Conservation (phyloP, 2,113 vertebrate genomes). For the Silurus asotus region DNA sequence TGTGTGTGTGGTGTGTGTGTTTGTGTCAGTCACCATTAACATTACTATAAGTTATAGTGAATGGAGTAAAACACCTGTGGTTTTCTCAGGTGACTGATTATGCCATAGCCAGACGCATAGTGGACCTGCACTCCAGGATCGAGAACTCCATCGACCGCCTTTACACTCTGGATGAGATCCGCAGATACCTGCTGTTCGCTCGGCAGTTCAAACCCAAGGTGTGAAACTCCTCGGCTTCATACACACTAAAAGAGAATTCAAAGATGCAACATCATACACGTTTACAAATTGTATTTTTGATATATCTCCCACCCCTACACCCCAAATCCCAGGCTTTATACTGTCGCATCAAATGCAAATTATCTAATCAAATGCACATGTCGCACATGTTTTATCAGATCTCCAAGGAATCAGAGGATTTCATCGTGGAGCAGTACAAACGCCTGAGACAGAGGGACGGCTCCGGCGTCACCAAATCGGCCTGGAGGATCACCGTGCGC, state of each 20-base stretch:
- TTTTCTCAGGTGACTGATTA: conserved; percentile 95
- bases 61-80: too few species aligned
- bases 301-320: background rate
- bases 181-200: conserved; percentile 94
- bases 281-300: background rate
- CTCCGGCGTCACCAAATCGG: conserved; percentile 86
- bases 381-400: conserved; percentile 74
- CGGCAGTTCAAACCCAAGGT: conserved; percentile 99
- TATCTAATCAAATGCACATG: too few species aligned
- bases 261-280: background rate
- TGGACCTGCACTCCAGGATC: conserved; percentile 92
- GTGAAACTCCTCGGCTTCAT: conserved; percentile 30
- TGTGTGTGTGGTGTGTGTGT: background rate
- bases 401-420: conserved; percentile 94
- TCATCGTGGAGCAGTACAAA: conserved; percentile 98
- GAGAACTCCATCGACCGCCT: conserved; percentile 91
- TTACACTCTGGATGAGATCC: conserved; percentile 93
- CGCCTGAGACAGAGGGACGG: conserved; percentile 90
- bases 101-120: conserved; percentile 94
- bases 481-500: conserved; percentile 95
- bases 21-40: background rate
- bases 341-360: background rate
- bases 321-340: background rate
- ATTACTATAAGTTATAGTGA: too few species aligned
- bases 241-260: background rate